Evolutionary conservation across 2,888 invertebrate genomes (phyloP).

Genomic region (Seira musarum): DNA sequence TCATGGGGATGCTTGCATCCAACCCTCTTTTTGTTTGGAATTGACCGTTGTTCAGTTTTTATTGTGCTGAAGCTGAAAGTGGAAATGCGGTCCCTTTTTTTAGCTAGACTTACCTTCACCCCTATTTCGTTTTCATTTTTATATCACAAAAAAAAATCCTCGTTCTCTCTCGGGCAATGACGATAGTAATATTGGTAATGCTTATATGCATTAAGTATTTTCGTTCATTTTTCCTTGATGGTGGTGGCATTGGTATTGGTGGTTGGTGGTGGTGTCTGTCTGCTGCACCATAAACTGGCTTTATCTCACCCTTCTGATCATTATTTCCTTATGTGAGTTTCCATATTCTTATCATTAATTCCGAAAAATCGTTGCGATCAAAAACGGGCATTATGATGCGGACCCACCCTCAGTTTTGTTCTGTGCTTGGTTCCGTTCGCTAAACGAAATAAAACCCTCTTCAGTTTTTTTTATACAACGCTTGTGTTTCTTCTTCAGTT

Average conservation of each 20-base stretch:
- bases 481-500: neutral
- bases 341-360: neutral
- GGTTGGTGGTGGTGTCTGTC: neutral
- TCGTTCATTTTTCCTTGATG: neutral
- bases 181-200: neutral
- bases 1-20: constrained; percentile 17
- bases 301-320: constrained; percentile 1
- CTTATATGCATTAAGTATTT: neutral
- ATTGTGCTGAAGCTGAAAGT: neutral
- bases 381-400: constrained; percentile 29
- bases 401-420: constrained; percentile 66
- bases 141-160: neutral
- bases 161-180: neutral
- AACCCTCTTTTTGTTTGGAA: constrained; percentile 31
- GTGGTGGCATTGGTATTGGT: neutral
- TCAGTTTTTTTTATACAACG: neutral
- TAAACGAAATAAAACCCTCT: constrained; percentile 6
- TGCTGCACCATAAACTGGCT: neutral
- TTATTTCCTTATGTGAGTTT: constrained; percentile 11
- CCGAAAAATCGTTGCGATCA: constrained; percentile 42
- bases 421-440: constrained; percentile 62
- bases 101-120: constrained; percentile 23
- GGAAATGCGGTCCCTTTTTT: constrained; percentile 34
- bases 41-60: constrained; percentile 49
- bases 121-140: constrained; percentile 6